A percentile compares a stretch with the other conserved stretches of the same genome.
These are phyloP conservation scores for Drosophila aldrichi DNA, from an alignment of 2,888 invertebrate genomes.

Conservation along the genomic window DNA sequence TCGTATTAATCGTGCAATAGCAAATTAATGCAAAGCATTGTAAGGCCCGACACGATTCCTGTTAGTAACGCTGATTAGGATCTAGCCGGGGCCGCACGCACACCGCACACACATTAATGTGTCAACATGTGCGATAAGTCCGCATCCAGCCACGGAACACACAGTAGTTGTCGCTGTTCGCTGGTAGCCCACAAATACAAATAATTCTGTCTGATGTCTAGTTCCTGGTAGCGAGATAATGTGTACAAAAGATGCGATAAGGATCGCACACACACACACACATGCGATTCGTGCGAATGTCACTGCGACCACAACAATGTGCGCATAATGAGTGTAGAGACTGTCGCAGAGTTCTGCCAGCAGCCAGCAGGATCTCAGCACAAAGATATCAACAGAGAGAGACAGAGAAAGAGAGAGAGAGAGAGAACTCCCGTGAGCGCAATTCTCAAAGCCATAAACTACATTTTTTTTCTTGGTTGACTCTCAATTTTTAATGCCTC, in stretches of 20 bases:
- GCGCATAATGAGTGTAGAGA: conserved; percentile 71
- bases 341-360: conserved; percentile 12
- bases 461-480: conserved; percentile 31
- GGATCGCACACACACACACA: conserved; percentile 53
- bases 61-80: conserved; percentile 79
- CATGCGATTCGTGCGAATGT: conserved; percentile 69
- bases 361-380: background rate
- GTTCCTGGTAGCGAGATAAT: conserved; percentile 70
- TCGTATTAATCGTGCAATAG: conserved; percentile 67
- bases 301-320: conserved; percentile 76
- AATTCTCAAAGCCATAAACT: conserved; percentile 55
- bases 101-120: conserved; percentile 73
- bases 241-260: conserved; percentile 53
- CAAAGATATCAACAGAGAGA: too few relatives aligned
- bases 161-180: conserved; percentile 51
- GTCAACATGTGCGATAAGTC: conserved; percentile 75
- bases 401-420: too few relatives aligned
- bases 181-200: conserved; percentile 38
- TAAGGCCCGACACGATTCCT: conserved; percentile 73
- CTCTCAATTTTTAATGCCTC: conserved; percentile 42
- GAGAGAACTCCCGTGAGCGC: conserved; percentile 31
- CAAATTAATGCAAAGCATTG: conserved; percentile 75
- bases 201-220: conserved; percentile 66
- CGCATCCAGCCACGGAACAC: conserved; percentile 20
- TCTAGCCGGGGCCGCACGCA: conserved; percentile 72